Evolutionary conservation across 2,888 invertebrate species (phyloP).

Genomic region (Drosophila colorata): DNA sequence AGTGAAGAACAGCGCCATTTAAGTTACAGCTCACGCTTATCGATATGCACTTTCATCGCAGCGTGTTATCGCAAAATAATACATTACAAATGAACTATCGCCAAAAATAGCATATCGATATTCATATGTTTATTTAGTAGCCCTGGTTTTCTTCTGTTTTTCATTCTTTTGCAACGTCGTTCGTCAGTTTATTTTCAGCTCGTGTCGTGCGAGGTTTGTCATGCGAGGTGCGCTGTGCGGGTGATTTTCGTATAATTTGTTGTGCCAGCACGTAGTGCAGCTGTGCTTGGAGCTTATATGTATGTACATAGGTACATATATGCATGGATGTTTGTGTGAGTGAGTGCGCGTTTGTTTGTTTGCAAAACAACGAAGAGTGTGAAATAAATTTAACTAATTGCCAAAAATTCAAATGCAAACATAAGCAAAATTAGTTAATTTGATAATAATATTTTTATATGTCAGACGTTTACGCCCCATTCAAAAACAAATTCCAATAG

Average conservation of each 20-base stretch:
- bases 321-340: constrained; percentile 18
- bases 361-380: constrained; percentile 41
- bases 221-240: constrained; percentile 16
- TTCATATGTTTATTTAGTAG: constrained; percentile 1
- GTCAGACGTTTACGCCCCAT: constrained; percentile 1
- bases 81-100: background rate
- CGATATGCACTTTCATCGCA: background rate
- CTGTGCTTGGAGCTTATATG: constrained; percentile 42
- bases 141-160: constrained; percentile 23
- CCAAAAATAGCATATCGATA: constrained; percentile 8
- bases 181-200: constrained; percentile 27
- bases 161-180: constrained; percentile 8
- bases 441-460: constrained; percentile 13
- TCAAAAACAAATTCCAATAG: constrained; percentile 46
- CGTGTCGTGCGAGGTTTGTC: constrained; percentile 8
- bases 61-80: background rate
- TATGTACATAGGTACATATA: constrained; percentile 26
- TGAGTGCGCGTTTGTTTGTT: constrained; percentile 21
- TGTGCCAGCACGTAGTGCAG: constrained; percentile 45
- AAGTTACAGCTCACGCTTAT: background rate
- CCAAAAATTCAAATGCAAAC: constrained; percentile 35
- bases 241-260: constrained; percentile 28
- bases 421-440: constrained; percentile 29
- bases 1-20: background rate
- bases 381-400: constrained; percentile 61